Evolutionary conservation across 2,113 vertebrate genomes (phyloP), one percentile per base, ranked within the genome.

Genomic region (Coryphaenoides rupestris): DNA sequence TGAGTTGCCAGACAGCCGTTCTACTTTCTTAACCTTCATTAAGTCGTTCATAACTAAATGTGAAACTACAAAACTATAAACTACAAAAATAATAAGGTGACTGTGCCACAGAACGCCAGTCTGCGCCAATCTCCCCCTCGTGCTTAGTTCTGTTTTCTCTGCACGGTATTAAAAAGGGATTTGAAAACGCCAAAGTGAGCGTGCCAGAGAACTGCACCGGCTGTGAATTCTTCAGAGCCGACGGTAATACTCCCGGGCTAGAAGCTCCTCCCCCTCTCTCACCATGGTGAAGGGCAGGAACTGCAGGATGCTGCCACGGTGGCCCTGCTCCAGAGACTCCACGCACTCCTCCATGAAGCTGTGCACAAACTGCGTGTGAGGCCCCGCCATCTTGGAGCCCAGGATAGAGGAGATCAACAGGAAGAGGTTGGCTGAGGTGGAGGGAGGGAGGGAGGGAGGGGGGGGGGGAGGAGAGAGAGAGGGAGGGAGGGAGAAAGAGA

Each of bases 201-300:
- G 5, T 45, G 40, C 40, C 40, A 13, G 5, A 5, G 40, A 13
- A 5, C 40, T 45, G 5, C 5, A 45, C 13, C 40, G 40, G 40
- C 40, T 12, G 14, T 49, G 4, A 3, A n/a, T 50, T 50, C 47
- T n/a, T 14, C 9, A 17, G 47, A 50, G n/a, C 47, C 47, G 28
- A 33, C 28, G 10, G 28, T 33, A 10, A 33, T 7, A 7, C 5
- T 7, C 28, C 2, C 5, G 28, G 28, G 28, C 28, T 33, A 40
- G 9, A 40, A 40, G 9, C 9, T 40, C 1, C 33, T 40, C 13
- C 33, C 33, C 13, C 0, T 40, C 55, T 75, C 94, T 93, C 86
- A 99, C 97, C 73, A 98, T 98, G 62, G 96, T 96, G 58, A 99
- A 99, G 24, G 97, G 96, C 95, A 98, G 95, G 87, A 98, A 98